A percentile compares a stretch with the other conserved stretches of the same genome.
phyloP scores from a whole-genome alignment of 2,113 vertebrate species.

The Melanerpes formicivorus region DNA sequence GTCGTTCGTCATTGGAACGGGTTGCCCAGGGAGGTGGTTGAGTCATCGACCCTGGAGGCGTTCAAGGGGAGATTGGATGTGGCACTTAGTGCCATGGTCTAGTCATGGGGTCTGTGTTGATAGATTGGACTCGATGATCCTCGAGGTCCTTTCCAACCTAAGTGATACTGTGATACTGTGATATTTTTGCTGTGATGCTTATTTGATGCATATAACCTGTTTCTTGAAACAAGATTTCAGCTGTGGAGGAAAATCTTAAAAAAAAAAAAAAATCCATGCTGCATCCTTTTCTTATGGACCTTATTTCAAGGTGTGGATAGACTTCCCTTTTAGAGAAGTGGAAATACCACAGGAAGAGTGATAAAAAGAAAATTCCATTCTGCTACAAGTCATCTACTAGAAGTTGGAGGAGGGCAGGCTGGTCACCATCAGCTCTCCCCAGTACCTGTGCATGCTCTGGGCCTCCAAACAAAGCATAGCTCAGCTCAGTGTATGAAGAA shows the following conservation, averaged over 20 bases:
- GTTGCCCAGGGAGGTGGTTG: too few relatives aligned
- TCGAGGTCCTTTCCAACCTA: too few relatives aligned
- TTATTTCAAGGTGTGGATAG: not conserved
- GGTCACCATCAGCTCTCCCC: rapidly evolving
- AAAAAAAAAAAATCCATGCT: not conserved
- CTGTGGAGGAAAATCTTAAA: not conserved
- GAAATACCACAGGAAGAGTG: not conserved
- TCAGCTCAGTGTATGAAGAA: rapidly evolving
- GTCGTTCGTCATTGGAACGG: too few relatives aligned
- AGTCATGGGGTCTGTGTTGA: too few relatives aligned
- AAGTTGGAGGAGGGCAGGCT: not conserved
- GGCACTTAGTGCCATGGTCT: too few relatives aligned
- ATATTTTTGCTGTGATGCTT: not conserved
- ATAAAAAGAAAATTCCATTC: not conserved
- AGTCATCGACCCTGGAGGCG: too few relatives aligned
- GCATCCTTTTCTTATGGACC: not conserved
- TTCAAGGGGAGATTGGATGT: too few relatives aligned
- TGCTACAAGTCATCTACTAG: not conserved
- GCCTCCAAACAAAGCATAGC: not conserved
- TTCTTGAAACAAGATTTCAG: not conserved
- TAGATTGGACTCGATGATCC: too few relatives aligned
- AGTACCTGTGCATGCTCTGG: rapidly evolving
- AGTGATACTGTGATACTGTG: too few relatives aligned
- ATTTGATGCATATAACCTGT: not conserved
- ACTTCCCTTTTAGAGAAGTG: not conserved